Base-by-base conservation (phyloP, 2,888 invertebrate species). In the Coelinius sp. region DNA sequence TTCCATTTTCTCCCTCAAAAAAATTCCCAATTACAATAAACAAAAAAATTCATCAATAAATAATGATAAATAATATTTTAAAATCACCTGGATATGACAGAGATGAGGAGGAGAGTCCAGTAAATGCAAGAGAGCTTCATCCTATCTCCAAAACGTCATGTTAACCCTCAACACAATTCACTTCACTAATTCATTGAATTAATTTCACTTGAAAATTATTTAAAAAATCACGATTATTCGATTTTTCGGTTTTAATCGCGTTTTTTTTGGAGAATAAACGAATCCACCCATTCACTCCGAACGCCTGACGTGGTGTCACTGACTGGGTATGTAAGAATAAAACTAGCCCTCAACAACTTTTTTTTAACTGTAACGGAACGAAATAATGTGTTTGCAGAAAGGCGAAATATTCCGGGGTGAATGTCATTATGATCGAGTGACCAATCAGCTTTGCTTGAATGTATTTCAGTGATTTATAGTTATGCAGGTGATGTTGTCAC, bases 81-180 rank as follows among this genome's bases (percentile, higher is more conserved):
- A n/a, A n/a, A 79, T 82, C 68, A 91, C 92, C 91, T 92, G 77
- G 91, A 91, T 70, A 90, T 84, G 82, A 91, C 88, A 83, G 90
- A 91, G 84, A 91, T 90, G 76, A 91, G 89, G 88, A 91, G 89
- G 84, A 92, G 88, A 84, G 90, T 90, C 89, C 91, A 91, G 87
- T 91, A 91, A 83, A 91, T 89, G 80, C 90, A 86, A 83, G 90
- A 90, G 87, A 90, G 89, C 90, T 90, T 92, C 92, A 92, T 92
- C 89, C 89, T 91, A 71, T 76, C 73, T 62, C 72, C 59, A 71
- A 63, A 75, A 71, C 76, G 70, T 76, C 78, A 78, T 78, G 74
- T 67, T 78, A 73, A 75, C 73, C 67, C 38, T 41, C 24, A n/a
- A 20, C 24, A 14, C 24, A 12, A 63, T 24, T 12, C 12, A 12